Conservation (phyloP, 2,113 vertebrate genomes). For the Plectropomus leopardus region DNA sequence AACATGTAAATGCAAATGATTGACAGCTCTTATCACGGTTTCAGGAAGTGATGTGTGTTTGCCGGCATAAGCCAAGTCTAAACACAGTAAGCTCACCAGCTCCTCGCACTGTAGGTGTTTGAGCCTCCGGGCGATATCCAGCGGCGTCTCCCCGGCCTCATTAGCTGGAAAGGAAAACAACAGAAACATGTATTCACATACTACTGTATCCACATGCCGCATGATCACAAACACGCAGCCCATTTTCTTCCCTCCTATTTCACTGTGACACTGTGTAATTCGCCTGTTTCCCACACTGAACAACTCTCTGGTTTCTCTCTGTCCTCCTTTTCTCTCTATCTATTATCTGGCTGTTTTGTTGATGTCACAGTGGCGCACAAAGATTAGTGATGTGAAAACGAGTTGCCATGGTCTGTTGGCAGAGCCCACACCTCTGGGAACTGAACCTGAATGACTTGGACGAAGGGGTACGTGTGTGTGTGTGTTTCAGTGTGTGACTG, state of each 20-base stretch:
- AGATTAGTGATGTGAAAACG: slow-evolving; percentile 69
- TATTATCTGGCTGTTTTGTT: slow-evolving; percentile 64
- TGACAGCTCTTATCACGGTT: not conserved
- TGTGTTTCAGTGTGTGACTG: slow-evolving; percentile 4
- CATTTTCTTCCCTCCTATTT: slow-evolving; percentile 35
- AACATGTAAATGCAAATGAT: slow-evolving; percentile 1
- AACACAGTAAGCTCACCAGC: slow-evolving; percentile 87
- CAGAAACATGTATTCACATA: slow-evolving; percentile 50
- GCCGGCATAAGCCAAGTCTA: not conserved
- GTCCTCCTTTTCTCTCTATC: slow-evolving; percentile 18
- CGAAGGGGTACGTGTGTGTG: not conserved
- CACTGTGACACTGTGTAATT: slow-evolving; percentile 64
- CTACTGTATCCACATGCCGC: slow-evolving; percentile 41
- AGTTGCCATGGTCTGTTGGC: slow-evolving; percentile 43
- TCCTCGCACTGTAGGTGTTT: slow-evolving; percentile 97
- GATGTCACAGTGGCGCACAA: slow-evolving; percentile 42
- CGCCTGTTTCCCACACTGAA: slow-evolving; percentile 69
- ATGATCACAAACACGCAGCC: slow-evolving; percentile 58
- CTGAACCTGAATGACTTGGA: slow-evolving; percentile 22
- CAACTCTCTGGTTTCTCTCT: slow-evolving; percentile 28
- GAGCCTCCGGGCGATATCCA: slow-evolving; percentile 95
- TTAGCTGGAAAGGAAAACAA: slow-evolving; percentile 87
- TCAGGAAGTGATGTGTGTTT: not conserved
- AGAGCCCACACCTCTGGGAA: slow-evolving; percentile 55
- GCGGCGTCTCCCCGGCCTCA: slow-evolving; percentile 94